Base-by-base conservation (phyloP, 2,113 vertebrate genomes). In the Cacatua alba region DNA sequence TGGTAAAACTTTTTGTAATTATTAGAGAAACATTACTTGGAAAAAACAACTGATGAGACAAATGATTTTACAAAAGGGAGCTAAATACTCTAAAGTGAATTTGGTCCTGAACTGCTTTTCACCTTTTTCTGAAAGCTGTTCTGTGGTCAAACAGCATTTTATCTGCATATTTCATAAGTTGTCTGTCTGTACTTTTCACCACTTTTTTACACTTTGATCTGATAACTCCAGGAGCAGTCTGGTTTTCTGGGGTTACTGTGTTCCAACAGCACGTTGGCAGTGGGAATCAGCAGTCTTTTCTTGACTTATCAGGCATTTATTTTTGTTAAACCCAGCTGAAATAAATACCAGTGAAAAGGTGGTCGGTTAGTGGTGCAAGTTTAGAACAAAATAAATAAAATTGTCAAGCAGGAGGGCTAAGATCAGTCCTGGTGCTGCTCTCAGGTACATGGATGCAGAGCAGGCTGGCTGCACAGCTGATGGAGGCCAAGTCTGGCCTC, bases 361-460 rank as follows among this genome's bases (percentile, higher is more conserved):
- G 15, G 16, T 87, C 28, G 7, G 23, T 0, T 63, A 78, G 44
- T 65, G 31, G 52, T 53, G 25, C 25, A 91, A 86, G n/a, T 53
- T 41, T 44, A 33, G 49, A 57, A n/a, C 18, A 29, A 23, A 52
- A 33, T 53, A 80, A 82, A 59, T 43, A 44, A 44, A 37, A 6
- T 6, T 52, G 16, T 23, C 12, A 43, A 25, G 39, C 51, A 84
- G 65, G 21, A 35, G 33, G n/a, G 53, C 37, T 31, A n/a, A 65
- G 53, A 44, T 82, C 41, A 41, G 24, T 5, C 9, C 26, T 6
- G 4, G 26, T 18, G 10, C 8, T 31, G 16, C n/a, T 65, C 17
- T 41, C 0, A 0, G 24, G 31, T 21, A 35, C 4, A 0, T 1
- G 17, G 19, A 24, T 59, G 48, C 10, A 46, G 48, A 37, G n/a